A percentile compares a stretch with the other conserved stretches of the same genome.
phyloP scores from a whole-genome alignment of 2,113 vertebrate species.

The Romanogobio albipinnatus region DNA sequence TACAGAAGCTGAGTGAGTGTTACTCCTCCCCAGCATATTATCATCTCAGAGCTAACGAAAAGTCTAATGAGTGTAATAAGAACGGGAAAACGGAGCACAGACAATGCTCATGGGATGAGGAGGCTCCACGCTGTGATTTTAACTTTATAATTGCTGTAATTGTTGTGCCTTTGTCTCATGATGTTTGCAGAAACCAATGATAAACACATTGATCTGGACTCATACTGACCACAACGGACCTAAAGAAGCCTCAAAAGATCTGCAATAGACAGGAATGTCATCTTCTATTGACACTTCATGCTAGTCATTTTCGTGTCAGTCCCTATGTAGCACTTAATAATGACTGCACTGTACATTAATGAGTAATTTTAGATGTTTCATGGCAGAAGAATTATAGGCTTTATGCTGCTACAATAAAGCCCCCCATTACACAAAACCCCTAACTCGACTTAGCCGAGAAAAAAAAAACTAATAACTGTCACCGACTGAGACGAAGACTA shows the following conservation, averaged over 20 bases:
- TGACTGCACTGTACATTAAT: slow-evolving; percentile 62
- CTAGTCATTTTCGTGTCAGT: slow-evolving; percentile 24
- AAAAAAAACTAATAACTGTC: slow-evolving; percentile 62
- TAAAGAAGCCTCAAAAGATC: not conserved
- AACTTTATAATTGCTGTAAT: slow-evolving; percentile 43
- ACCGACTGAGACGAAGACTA: slow-evolving; percentile 62
- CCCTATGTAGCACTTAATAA: slow-evolving; percentile 21
- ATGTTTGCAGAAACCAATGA: slow-evolving; percentile 18
- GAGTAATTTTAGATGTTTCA: slow-evolving; percentile 63
- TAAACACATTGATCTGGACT: not conserved
- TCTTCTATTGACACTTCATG: not conserved
- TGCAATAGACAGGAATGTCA: not conserved
- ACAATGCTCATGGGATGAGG: slow-evolving; percentile 17
- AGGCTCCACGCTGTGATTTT: slow-evolving; percentile 12
- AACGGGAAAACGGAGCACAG: slow-evolving; percentile 1
- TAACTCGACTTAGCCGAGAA: slow-evolving; percentile 19
- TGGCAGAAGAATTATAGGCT: slow-evolving; percentile 72
- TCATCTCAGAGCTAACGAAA: slow-evolving; percentile 26
- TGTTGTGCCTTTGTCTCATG: slow-evolving; percentile 11
- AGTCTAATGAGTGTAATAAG: slow-evolving; percentile 37
- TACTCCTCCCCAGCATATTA: slow-evolving; percentile 37
- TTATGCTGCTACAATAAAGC: slow-evolving; percentile 63
- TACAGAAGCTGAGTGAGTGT: slow-evolving; percentile 19
- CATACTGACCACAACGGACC: not conserved
- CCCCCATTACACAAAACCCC: slow-evolving; percentile 55